phyloP scores from a whole-genome alignment of 2,888 invertebrate species.

The Antitype chi region DNA sequence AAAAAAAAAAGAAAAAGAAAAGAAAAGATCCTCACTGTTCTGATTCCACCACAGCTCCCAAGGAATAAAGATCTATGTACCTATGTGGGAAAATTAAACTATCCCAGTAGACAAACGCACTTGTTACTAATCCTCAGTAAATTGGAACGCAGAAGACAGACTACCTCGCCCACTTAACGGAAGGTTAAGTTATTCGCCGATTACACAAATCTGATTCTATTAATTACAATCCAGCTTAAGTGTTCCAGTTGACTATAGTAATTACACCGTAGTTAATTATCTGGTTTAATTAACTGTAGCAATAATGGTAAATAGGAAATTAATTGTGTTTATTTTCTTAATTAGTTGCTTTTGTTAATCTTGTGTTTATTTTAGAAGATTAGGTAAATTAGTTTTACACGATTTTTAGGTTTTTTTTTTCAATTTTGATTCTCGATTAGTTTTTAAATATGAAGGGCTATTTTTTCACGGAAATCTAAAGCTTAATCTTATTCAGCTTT shows the following conservation, averaged over 20 bases:
- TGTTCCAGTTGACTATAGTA: conserved; percentile 53
- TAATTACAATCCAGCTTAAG: conserved; percentile 59
- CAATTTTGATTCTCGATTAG: not conserved
- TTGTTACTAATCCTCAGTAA: conserved; percentile 61
- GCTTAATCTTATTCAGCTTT: not conserved
- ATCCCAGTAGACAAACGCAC: conserved; percentile 26
- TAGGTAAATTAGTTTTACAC: not conserved
- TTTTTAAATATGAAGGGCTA: not conserved
- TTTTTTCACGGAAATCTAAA: not conserved
- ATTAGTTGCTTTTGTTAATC: conserved; percentile 10
- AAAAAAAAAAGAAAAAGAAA: no score
- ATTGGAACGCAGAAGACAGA: conserved; percentile 61
- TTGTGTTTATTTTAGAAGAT: conserved; percentile 14
- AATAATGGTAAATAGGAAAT: conserved; percentile 40
- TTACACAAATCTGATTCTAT: conserved; percentile 61
- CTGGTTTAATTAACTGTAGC: conserved; percentile 44
- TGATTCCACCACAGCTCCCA: not conserved
- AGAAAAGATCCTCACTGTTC: not conserved
- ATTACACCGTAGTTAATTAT: conserved; percentile 56
- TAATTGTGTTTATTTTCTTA: conserved; percentile 41
- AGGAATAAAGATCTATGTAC: conserved; percentile 10
- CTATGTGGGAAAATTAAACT: conserved; percentile 32
- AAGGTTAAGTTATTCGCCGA: conserved; percentile 60
- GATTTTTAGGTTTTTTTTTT: not conserved
- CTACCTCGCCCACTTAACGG: conserved; percentile 46